Percentiles rank a stretch among this genome's conserved stretches.
Conservation (phyloP, 2,113 vertebrate species). For the Clarias gariepinus region DNA sequence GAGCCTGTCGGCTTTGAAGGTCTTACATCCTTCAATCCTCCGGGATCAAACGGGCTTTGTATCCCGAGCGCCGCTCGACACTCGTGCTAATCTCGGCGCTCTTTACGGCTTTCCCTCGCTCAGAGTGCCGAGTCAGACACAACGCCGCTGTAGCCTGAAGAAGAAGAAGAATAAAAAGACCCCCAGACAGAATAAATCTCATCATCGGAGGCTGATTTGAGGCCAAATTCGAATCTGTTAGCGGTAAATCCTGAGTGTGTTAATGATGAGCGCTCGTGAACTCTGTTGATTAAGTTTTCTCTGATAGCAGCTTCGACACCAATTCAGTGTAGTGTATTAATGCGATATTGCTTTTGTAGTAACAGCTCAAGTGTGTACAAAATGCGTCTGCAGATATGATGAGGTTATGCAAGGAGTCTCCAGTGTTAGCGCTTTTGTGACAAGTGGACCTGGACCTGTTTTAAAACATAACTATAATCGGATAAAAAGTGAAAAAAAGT, state of each 20-base stretch:
- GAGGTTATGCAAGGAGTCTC: background rate
- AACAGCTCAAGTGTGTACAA: background rate
- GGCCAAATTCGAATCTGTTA: constrained; percentile 52
- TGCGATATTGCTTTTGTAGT: background rate
- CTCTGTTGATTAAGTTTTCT: background rate
- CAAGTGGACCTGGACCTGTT: background rate
- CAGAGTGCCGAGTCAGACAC: constrained; percentile 35
- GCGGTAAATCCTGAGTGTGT: background rate
- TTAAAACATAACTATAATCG: background rate
- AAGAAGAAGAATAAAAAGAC: constrained; percentile 40
- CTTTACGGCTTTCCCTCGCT: constrained; percentile 39
- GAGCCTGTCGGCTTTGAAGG: constrained; percentile 75
- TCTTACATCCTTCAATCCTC: constrained; percentile 72
- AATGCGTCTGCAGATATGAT: background rate
- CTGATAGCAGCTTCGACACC: background rate
- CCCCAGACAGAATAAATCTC: constrained; percentile 62
- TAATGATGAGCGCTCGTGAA: background rate
- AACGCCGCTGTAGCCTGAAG: constrained; percentile 45
- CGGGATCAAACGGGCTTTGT: constrained; percentile 76
- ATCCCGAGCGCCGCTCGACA: constrained; percentile 58
- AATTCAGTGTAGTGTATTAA: background rate
- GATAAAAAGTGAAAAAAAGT: background rate
- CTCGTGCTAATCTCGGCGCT: constrained; percentile 53
- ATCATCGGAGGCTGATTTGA: constrained; percentile 56
- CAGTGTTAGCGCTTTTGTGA: background rate